These are phyloP conservation scores for Ciconia maguari DNA, from an alignment of 2,113 vertebrate genomes.

Conservation along the genomic window DNA sequence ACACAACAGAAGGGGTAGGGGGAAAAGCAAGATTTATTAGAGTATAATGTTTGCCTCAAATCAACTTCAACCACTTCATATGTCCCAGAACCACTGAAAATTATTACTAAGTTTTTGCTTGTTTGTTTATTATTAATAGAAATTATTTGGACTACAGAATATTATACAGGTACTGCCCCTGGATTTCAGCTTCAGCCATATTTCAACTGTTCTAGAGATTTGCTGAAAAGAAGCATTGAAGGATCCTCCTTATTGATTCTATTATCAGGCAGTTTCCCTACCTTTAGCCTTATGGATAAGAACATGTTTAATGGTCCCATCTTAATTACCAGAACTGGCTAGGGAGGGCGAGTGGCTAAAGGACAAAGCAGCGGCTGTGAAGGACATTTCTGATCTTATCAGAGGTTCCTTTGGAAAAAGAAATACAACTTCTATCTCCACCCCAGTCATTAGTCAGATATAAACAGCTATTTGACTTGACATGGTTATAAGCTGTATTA, in stretches of 20 bases:
- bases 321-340: constrained; percentile 12
- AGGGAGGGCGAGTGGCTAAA: neutral
- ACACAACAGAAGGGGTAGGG: too few relatives aligned
- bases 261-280: neutral
- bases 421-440: neutral
- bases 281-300: neutral
- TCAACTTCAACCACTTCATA: neutral
- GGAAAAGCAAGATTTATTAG: neutral
- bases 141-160: neutral
- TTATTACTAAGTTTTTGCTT: neutral
- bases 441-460: constrained; percentile 21
- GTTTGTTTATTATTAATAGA: neutral
- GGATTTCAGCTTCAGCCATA: neutral
- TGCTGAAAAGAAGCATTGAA: neutral
- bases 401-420: neutral
- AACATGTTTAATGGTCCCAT: neutral
- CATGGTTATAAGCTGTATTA: neutral
- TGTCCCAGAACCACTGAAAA: neutral
- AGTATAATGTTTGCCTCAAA: neutral
- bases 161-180: neutral
- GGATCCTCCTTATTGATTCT: neutral
- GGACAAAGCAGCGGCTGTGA: neutral
- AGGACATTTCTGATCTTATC: constrained; percentile 23
- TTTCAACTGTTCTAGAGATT: neutral
- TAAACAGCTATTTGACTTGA: neutral